Evolutionary conservation across 2,888 invertebrate genomes (phyloP).

Genomic region (Craniophora ligustri): DNA sequence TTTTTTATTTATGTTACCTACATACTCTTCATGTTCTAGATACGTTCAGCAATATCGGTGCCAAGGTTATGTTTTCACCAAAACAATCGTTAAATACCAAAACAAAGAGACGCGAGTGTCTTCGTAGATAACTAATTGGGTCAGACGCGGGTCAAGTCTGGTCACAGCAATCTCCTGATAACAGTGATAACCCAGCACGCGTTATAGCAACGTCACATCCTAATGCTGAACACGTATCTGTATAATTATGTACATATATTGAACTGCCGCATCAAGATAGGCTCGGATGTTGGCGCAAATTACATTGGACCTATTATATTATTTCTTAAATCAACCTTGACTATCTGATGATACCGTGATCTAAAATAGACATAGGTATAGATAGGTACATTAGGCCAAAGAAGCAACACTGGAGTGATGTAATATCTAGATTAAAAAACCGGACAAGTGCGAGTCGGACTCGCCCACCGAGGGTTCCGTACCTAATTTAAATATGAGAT

Average conservation of each 20-base stretch:
- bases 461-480: too few relatives aligned
- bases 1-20: neutral
- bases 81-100: slow-evolving; percentile 61
- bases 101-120: slow-evolving; percentile 64
- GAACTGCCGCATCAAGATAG: slow-evolving; percentile 35
- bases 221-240: slow-evolving; percentile 56
- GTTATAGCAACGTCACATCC: slow-evolving; percentile 67
- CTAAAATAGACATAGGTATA: too few relatives aligned
- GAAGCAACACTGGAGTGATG: too few relatives aligned
- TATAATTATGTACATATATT: slow-evolving; percentile 53
- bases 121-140: slow-evolving; percentile 80
- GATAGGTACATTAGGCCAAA: too few relatives aligned
- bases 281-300: slow-evolving; percentile 21
- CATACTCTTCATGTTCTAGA: neutral
- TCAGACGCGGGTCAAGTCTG: slow-evolving; percentile 81
- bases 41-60: slow-evolving; percentile 43
- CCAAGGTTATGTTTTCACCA: slow-evolving; percentile 65
- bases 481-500: too few relatives aligned
- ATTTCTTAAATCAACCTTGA: too few relatives aligned
- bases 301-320: slow-evolving; percentile 34
- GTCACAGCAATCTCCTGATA: slow-evolving; percentile 75
- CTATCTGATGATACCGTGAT: too few relatives aligned
- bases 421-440: too few relatives aligned
- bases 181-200: slow-evolving; percentile 78
- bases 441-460: too few relatives aligned